Evolutionary conservation across 2,797 vertebrate species (phyloP).

Genomic region (Lepidocolaptes lacrymiger): DNA sequence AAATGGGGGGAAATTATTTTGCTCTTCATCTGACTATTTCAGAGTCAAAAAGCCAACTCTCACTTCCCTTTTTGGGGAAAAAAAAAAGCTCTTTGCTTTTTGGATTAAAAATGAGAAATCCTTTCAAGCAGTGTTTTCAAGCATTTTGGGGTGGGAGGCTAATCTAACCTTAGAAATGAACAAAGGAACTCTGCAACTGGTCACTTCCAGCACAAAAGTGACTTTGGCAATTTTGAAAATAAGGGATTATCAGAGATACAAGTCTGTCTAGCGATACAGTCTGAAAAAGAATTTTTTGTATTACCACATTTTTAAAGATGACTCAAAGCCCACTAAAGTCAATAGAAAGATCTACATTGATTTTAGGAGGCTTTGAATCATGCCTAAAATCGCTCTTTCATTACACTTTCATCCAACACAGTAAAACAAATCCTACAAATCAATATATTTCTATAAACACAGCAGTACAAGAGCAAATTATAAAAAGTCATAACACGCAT

Average conservation of each 20-base stretch:
- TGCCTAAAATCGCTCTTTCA: slow-evolving; percentile 13
- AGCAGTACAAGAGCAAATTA: background rate
- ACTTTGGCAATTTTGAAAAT: background rate
- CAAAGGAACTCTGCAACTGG: background rate
- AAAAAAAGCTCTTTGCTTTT: background rate
- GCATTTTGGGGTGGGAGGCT: background rate
- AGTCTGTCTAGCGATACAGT: background rate
- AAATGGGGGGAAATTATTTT: background rate
- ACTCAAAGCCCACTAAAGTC: slow-evolving; percentile 18
- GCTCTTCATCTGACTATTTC: background rate
- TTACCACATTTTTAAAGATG: background rate
- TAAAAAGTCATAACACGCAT: background rate
- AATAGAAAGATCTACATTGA: slow-evolving; percentile 31
- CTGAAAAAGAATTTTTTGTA: slow-evolving; percentile 6
- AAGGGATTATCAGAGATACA: background rate
- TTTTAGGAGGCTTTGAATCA: slow-evolving; percentile 46
- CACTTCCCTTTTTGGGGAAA: background rate
- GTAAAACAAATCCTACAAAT: slow-evolving; percentile 52
- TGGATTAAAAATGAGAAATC: background rate
- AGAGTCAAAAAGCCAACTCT: background rate
- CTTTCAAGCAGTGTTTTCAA: background rate
- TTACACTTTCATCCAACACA: slow-evolving; percentile 17
- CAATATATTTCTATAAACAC: slow-evolving; percentile 44
- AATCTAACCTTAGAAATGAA: background rate
- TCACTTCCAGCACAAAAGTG: background rate